Conservation (phyloP, 2,113 vertebrate genomes). For the Anoura caudifer region DNA sequence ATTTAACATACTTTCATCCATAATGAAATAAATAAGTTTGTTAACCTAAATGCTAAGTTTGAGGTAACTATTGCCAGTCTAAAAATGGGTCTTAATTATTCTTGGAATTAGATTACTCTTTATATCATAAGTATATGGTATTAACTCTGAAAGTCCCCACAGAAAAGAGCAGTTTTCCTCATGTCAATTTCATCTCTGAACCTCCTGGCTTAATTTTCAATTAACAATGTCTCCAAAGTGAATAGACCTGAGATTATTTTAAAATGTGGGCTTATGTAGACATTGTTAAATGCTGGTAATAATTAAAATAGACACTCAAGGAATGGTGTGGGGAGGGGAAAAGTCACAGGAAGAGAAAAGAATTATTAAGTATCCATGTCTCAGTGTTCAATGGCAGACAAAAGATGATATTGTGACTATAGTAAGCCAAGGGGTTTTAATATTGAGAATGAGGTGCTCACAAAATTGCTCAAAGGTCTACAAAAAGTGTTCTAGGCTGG, state of each 20-base stretch:
- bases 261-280: neutral
- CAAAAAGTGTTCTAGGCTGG: neutral
- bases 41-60: neutral
- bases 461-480: neutral
- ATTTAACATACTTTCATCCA: neutral
- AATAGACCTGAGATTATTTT: neutral
- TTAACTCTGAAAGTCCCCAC: neutral
- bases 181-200: neutral
- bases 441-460: neutral
- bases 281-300: neutral
- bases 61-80: neutral
- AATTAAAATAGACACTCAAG: neutral
- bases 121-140: neutral
- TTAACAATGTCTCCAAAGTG: neutral
- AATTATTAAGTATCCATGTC: neutral
- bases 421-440: neutral
- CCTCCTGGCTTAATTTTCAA: neutral
- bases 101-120: neutral
- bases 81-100: neutral
- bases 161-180: neutral
- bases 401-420: neutral
- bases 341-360: neutral
- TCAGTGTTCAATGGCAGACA: neutral
- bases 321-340: neutral
- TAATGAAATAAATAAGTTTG: neutral